These are phyloP conservation scores for Charaxes varanes DNA, from an alignment of 1,140 invertebrate species.

Conservation along the genomic window DNA sequence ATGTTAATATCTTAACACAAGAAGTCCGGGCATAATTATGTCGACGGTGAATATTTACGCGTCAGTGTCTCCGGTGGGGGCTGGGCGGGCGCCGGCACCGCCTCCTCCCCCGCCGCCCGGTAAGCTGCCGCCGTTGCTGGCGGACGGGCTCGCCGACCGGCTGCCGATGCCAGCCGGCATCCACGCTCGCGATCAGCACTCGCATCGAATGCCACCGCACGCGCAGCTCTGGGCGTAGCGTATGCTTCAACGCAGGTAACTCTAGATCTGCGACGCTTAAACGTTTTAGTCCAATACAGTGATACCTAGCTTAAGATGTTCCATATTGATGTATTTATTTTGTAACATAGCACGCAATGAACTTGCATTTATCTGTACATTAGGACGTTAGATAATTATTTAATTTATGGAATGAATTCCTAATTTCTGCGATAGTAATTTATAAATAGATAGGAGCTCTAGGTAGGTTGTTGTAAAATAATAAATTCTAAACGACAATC, in stretches of 20 bases:
- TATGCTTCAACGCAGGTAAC: conserved; percentile 76
- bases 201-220: conserved; percentile 94
- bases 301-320: conserved; percentile 65
- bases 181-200: conserved; percentile 87
- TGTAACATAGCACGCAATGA: conserved; percentile 27
- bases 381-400: conserved; percentile 35
- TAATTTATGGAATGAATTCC: conserved; percentile 53
- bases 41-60: conserved; percentile 80
- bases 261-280: conserved; percentile 63
- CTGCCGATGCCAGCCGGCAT: conserved; percentile 67
- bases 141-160: conserved; percentile 65
- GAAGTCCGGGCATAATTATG: too few species aligned
- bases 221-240: conserved; percentile 82
- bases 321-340: conserved; percentile 56
- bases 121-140: conserved; percentile 69
- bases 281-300: conserved; percentile 70
- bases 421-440: conserved; percentile 67
- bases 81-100: conserved; percentile 77
- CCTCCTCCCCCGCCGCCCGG: conserved; percentile 78
- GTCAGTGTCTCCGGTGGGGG: conserved; percentile 70
- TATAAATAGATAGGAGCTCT: conserved; percentile 25
- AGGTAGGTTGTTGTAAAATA: conserved; percentile 23
- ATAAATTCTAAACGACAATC: conserved; percentile 3
- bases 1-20: too few species aligned
- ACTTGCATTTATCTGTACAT: conserved; percentile 51